Evolutionary conservation across 2,888 invertebrate species (phyloP), one percentile per base, ranked within the genome.

Genomic region (Pandemis corylana): DNA sequence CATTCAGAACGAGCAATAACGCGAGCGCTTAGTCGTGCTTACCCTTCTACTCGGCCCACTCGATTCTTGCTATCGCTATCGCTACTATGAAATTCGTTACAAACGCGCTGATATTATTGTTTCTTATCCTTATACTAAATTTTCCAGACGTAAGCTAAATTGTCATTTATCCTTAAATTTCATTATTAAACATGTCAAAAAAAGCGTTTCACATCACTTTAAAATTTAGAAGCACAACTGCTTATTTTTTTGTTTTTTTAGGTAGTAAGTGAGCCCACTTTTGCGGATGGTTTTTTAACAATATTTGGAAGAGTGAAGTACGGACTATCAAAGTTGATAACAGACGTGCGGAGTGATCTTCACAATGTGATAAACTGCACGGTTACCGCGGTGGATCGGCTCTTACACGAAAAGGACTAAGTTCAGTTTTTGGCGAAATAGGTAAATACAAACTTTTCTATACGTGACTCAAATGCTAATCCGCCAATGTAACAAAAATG

Each of bases 331-430:
- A 80, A 79, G 68, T 71, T 82, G 68, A 72, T 83, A 51, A 79
- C 70, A 61, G 81, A 85, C 66, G 80, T 83, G 13, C 78, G 78
- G 77, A 76, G 76, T 10, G 82, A 82, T 74, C 44, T 83, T 20
- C 71, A 68, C 20, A 76, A 78, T 68, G 78, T 83, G 61, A 65
- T 80, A 0, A 79, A 80, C 46, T 79, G 75, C 71, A 81, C 80
- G 7, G 63, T 79, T 6, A 70, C 71, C 41, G 79, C 80, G 15
- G 79, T 81, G 46, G 76, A 79, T 56, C 74, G 76, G 41, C 70
- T 82, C 64, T 71, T 80, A 10, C 72, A 77, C 51, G 53, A 67
- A 61, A 71, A 71, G 62, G 67, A 75, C 53, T 75, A 71, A 66
- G 53, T 53, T 53, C 7, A 44, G 20, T 20, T 66, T 70, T 59